A percentile compares a stretch with the other conserved stretches of the same genome.
These are phyloP conservation scores for Dipodomys stephensi DNA, from an alignment of 2,113 vertebrate genomes.

Conservation along the genomic window DNA sequence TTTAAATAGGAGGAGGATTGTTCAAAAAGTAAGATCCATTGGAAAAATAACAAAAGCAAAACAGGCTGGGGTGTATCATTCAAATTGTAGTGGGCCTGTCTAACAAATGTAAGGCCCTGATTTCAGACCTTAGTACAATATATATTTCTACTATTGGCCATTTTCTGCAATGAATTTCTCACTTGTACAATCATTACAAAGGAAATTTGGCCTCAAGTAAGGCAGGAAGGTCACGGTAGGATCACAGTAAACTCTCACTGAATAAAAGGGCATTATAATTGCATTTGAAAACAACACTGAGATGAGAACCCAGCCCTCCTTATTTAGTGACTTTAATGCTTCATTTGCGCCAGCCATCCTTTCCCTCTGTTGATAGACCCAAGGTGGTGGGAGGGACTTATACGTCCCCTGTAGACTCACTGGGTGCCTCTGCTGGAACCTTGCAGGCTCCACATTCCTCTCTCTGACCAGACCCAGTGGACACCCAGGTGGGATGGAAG, in stretches of 20 bases:
- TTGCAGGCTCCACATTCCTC: fast-evolving
- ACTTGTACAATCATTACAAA: background rate
- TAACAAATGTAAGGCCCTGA: too few species aligned
- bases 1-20: too few species aligned
- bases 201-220: too few species aligned
- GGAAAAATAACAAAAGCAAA: too few species aligned
- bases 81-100: too few species aligned
- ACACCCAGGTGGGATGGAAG: fast-evolving
- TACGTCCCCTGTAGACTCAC: background rate
- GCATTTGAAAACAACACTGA: background rate
- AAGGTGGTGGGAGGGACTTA: fast-evolving
- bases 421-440: too few species aligned
- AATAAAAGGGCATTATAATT: background rate
- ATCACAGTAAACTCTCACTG: fast-evolving
- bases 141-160: background rate
- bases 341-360: background rate
- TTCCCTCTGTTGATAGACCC: background rate
- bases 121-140: too few species aligned
- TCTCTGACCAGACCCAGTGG: fast-evolving
- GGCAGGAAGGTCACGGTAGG: background rate
- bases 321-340: background rate
- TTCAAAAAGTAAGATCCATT: too few species aligned
- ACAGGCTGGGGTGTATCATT: too few species aligned
- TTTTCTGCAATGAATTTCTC: conserved; percentile 33
- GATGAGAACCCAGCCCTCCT: too few species aligned